phyloP scores from a whole-genome alignment of 92 coral and sea anemone genomes.

The Phenganax marumi region DNA sequence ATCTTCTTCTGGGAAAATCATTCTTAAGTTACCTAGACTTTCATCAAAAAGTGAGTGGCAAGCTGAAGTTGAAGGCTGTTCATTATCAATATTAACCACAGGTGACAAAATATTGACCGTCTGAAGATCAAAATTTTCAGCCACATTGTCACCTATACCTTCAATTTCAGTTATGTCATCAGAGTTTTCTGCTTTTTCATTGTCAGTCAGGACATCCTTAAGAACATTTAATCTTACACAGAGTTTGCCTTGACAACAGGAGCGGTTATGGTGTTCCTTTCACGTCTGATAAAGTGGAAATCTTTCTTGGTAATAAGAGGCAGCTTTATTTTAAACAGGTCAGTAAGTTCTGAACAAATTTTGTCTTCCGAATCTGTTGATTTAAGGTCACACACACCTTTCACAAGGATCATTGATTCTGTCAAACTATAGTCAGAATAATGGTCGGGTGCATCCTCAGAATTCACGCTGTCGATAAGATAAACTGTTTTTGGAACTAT shows the following conservation, averaged over 20 bases:
- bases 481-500: conserved; percentile 53
- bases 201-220: conserved; percentile 28
- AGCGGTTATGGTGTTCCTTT: conserved; percentile 48
- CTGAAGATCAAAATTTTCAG: no score
- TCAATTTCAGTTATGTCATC: neutral
- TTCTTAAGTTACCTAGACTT: no score
- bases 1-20: no score
- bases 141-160: no score
- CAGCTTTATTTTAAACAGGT: conserved; percentile 42
- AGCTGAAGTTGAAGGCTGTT: no score
- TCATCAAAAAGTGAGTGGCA: no score
- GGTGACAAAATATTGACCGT: neutral
- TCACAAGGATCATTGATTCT: no score
- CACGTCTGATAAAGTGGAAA: conserved; percentile 60
- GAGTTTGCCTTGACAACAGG: conserved; percentile 59
- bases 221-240: conserved; percentile 58
- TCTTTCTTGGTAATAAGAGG: conserved; percentile 35
- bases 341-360: conserved; percentile 33
- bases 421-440: conserved; percentile 55
- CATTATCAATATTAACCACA: neutral
- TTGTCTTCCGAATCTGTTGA: conserved; percentile 33
- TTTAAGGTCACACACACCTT: conserved; percentile 54
- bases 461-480: conserved; percentile 50
- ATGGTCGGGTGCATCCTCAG: neutral
- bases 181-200: neutral